Conservation (phyloP, 2,797 vertebrate genomes). For the Tympanoctomys barrerae region DNA sequence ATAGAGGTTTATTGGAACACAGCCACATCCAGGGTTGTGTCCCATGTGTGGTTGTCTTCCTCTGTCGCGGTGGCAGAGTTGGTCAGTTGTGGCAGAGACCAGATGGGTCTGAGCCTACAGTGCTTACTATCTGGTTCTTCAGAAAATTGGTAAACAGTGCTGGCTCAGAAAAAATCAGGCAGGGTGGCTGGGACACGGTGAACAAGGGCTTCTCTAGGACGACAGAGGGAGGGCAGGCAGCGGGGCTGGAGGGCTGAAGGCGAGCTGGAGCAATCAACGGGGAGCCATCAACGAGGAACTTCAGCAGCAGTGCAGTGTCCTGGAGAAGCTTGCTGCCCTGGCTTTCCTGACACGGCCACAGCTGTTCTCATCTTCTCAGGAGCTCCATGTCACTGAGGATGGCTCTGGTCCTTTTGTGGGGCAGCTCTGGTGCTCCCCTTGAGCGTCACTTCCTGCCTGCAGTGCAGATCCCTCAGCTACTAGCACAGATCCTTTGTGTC, state of each 20-base stretch:
- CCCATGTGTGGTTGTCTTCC: not conserved
- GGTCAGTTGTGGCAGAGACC: not conserved
- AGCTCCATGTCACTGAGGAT: no score
- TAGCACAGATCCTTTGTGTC: no score
- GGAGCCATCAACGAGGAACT: not conserved
- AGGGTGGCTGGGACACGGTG: not conserved
- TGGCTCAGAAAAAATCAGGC: not conserved
- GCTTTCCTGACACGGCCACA: no score
- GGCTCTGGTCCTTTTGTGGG: no score
- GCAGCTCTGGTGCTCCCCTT: no score
- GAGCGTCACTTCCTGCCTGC: no score
- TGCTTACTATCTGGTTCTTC: not conserved
- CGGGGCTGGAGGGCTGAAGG: rapidly evolving
- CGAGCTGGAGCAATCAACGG: not conserved
- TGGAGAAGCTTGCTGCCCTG: rapidly evolving
- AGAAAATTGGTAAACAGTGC: not conserved
- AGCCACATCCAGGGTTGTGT: not conserved
- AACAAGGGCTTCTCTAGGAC: rapidly evolving
- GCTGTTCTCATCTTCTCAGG: no score
- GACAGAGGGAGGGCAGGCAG: not conserved
- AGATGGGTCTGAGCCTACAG: not conserved
- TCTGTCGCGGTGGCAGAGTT: not conserved
- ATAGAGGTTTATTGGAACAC: constrained; percentile 31
- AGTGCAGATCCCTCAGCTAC: no score
- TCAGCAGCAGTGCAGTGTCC: not conserved